Conservation (phyloP, 2,888 invertebrate species). For the Elegia similella region DNA sequence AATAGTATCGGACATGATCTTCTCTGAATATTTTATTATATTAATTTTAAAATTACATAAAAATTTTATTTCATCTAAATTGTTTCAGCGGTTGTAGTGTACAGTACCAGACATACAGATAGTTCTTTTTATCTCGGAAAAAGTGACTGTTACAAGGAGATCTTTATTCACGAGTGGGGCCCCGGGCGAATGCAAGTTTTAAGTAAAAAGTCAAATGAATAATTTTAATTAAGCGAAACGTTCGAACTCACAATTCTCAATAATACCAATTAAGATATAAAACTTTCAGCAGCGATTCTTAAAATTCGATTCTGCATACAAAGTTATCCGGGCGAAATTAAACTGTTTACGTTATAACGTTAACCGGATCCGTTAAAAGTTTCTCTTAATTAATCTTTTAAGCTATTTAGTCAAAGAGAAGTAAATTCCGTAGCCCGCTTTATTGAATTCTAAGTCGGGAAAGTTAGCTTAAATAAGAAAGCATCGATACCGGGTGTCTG, state of each 20-base stretch:
- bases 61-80: too few species aligned
- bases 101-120: too few species aligned
- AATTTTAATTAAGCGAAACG: slow-evolving; percentile 1
- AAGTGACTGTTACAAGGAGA: too few species aligned
- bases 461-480: slow-evolving; percentile 73
- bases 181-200: too few species aligned
- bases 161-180: too few species aligned
- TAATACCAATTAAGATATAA: slow-evolving; percentile 4
- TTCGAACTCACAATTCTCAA: not conserved
- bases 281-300: slow-evolving; percentile 11
- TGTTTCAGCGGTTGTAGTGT: too few species aligned
- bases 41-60: too few species aligned
- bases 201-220: not conserved
- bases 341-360: slow-evolving; percentile 57
- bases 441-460: slow-evolving; percentile 72
- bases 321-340: slow-evolving; percentile 46
- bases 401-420: slow-evolving; percentile 77
- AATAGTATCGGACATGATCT: too few species aligned
- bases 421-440: slow-evolving; percentile 70
- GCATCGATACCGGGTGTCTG: slow-evolving; percentile 68
- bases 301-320: slow-evolving; percentile 29
- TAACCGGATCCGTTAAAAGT: slow-evolving; percentile 59
- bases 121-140: too few species aligned
- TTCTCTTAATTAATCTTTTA: slow-evolving; percentile 74
- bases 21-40: too few species aligned